Conservation (phyloP, 2,888 invertebrate species). For the Pristionchus maxplancki region DNA sequence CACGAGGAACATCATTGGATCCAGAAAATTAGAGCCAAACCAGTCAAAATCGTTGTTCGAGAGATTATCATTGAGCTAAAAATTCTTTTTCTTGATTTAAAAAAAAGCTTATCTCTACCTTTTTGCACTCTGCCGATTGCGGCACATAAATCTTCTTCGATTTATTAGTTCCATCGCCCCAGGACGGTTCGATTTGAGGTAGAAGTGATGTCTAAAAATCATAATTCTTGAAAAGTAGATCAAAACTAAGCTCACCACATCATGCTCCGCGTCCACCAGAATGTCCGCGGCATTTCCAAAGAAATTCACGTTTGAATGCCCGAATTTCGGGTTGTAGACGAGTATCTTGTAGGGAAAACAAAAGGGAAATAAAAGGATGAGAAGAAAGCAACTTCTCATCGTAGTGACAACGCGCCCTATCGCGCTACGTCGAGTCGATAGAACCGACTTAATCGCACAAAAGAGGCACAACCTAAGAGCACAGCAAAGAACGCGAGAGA, state of each 20-base stretch:
- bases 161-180: background rate
- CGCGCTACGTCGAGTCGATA: too few relatives aligned
- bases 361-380: background rate
- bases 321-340: background rate
- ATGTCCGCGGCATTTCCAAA: conserved; percentile 7
- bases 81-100: background rate
- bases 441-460: background rate
- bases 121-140: background rate
- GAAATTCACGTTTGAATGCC: background rate
- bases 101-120: background rate
- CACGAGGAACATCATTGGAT: background rate
- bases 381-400: background rate
- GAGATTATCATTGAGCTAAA: background rate
- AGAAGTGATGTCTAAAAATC: background rate
- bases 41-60: background rate
- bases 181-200: background rate
- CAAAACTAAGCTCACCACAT: background rate
- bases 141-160: conserved; percentile 9
- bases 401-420: background rate
- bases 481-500: background rate
- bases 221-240: background rate
- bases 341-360: background rate
- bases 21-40: background rate
- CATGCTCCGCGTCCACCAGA: background rate
- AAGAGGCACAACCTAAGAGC: background rate